Evolutionary conservation across 2,797 vertebrate genomes (phyloP).

Genomic region (Petrocephalus sullivani): DNA sequence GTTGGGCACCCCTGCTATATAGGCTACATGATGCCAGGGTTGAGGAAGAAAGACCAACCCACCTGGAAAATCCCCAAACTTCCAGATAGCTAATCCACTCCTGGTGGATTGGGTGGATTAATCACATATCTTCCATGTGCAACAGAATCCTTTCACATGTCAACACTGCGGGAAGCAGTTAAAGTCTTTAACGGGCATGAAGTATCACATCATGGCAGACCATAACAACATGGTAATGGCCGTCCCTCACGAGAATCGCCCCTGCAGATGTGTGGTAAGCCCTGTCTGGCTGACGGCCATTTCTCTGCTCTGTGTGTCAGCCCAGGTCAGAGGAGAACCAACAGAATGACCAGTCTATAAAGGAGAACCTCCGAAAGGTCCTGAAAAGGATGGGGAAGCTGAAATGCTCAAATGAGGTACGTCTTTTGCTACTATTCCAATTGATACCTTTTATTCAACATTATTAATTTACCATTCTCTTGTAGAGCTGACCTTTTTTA

Average conservation of each 20-base stretch:
- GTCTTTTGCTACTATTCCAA: background rate
- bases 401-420: constrained; percentile 81
- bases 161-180: constrained; percentile 89
- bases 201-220: constrained; percentile 94
- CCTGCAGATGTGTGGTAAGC: background rate
- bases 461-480: background rate
- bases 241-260: too few species aligned
- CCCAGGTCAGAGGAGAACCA: constrained; percentile 70
- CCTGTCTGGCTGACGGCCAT: background rate
- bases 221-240: constrained; percentile 81
- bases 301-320: constrained; percentile 50
- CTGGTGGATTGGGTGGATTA: background rate
- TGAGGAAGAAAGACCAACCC: background rate
- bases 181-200: constrained; percentile 88
- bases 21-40: background rate
- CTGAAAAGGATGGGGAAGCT: constrained; percentile 84
- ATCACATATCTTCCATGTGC: constrained; percentile 16
- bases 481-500: background rate
- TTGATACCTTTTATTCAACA: background rate
- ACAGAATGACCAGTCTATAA: constrained; percentile 71
- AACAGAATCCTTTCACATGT: constrained; percentile 80
- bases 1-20: background rate
- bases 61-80: background rate
- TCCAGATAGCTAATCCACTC: background rate
- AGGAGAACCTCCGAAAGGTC: constrained; percentile 80